phyloP scores from a whole-genome alignment of 2,888 invertebrate species.

The Syrphus vitripennis region DNA sequence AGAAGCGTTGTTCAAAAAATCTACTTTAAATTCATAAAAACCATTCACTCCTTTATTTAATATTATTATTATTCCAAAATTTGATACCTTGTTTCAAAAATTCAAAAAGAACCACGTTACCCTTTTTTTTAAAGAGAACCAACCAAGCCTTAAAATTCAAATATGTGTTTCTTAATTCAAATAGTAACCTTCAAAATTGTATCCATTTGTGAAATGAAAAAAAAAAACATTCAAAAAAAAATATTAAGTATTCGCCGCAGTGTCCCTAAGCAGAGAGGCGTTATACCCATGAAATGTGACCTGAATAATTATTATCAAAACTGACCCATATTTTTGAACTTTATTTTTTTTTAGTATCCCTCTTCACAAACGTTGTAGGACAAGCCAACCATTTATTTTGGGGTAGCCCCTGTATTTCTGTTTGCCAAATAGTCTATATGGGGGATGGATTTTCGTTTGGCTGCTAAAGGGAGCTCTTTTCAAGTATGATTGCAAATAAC shows the following conservation, averaged over 20 bases:
- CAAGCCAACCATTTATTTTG: slow-evolving; percentile 23
- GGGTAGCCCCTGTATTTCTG: not conserved
- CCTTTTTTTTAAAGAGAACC: not conserved
- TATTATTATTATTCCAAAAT: not conserved
- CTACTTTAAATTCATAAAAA: not conserved
- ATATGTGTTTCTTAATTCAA: not conserved
- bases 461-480: slow-evolving; percentile 27
- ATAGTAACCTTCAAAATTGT: not conserved
- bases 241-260: slow-evolving; percentile 53
- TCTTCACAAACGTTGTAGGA: slow-evolving; percentile 24
- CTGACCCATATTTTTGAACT: slow-evolving; percentile 74
- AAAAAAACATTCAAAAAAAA: slow-evolving; percentile 24
- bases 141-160: not conserved
- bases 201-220: slow-evolving; percentile 28
- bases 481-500: not conserved
- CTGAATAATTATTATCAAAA: slow-evolving; percentile 77
- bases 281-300: slow-evolving; percentile 77
- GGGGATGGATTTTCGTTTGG: slow-evolving; percentile 27
- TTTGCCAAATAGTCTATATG: not conserved
- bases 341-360: not conserved
- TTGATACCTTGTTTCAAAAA: not conserved
- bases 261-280: slow-evolving; percentile 41
- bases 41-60: not conserved
- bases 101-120: no score
- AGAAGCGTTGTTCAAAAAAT: no score